Evolutionary conservation across 1,140 invertebrate species (phyloP).

Genomic region (Danaus plexippus): DNA sequence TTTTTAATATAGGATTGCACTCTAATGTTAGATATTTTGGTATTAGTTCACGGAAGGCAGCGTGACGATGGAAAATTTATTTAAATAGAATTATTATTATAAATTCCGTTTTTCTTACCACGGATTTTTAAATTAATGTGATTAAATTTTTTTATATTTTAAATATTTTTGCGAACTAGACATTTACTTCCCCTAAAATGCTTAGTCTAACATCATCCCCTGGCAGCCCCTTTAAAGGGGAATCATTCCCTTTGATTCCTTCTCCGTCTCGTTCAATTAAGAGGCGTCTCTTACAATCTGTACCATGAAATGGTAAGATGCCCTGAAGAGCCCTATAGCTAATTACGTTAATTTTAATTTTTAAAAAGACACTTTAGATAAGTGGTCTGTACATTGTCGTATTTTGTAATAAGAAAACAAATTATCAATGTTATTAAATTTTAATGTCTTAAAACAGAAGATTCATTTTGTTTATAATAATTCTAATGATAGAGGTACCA

Average conservation of each 20-base stretch:
- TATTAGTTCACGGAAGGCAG: too few relatives aligned
- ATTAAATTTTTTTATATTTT: neutral
- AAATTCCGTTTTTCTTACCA: neutral
- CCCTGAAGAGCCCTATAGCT: slow-evolving; percentile 33
- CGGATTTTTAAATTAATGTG: too few relatives aligned
- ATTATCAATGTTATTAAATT: too few relatives aligned
- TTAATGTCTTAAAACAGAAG: too few relatives aligned
- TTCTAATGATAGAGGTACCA: too few relatives aligned
- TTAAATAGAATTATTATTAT: neutral
- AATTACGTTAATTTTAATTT: slow-evolving; percentile 36
- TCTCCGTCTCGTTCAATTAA: slow-evolving; percentile 68
- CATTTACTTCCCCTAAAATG: slow-evolving; percentile 47
- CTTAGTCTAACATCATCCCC: slow-evolving; percentile 61
- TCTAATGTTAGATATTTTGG: too few relatives aligned
- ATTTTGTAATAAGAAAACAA: too few relatives aligned
- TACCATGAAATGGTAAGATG: slow-evolving; percentile 40
- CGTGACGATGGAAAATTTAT: too few relatives aligned
- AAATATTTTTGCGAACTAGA: slow-evolving; percentile 23
- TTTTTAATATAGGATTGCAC: too few relatives aligned
- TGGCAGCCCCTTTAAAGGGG: slow-evolving; percentile 52
- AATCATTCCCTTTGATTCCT: slow-evolving; percentile 70
- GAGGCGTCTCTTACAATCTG: slow-evolving; percentile 53
- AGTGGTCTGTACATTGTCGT: too few relatives aligned
- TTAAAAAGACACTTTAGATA: slow-evolving; percentile 7
- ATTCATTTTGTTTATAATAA: too few relatives aligned